Base-by-base conservation (phyloP, 2,797 vertebrate species). In the Anolis apletophallus region DNA sequence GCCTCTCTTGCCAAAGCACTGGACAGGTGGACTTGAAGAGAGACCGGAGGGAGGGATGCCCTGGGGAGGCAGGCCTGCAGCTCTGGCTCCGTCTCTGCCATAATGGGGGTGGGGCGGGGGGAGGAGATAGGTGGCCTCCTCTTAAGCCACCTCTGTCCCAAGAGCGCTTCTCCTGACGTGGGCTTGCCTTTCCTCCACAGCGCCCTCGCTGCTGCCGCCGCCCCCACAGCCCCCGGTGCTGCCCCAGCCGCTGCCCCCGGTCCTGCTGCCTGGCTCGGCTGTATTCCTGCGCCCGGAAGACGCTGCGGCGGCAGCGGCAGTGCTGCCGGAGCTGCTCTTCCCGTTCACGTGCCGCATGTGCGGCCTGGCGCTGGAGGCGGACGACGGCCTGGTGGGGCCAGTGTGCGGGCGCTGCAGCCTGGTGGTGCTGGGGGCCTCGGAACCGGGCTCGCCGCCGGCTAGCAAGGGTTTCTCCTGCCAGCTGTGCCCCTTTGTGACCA, bases 251-350 rank as follows among this genome's bases (percentile, higher is more conserved):
- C 46, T 46, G 0, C 73, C 81, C 3, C 69, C 71, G 82, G 94
- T 97, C 91, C 98, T 98, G 94, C 95, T 98, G 67, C 97, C 98
- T 0, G 96, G 97, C 83, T 98, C 97, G 46, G 46, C 46, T 5
- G 87, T 97, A 0, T 93, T 94, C 84, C 92, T 97, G 88, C 97
- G 96, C 69, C 78, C 94, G 0, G 96, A 93, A 92, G 94, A 94
- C 50, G 59, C 94, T 7, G 96, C 96, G 85, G 94, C 97, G 0
- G 97, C 97, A 0, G 97, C 97, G 0, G 97, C 97, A 0, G 97
- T 98, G 0, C 96, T 98, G 52, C 98, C 98, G 0, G 98, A 98
- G 86, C 97, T 98, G 92, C 97, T 99, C 67, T 98, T 98, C 89
- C 98, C 98, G 8, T 98, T 98, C 93, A 97, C 97, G 0, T 99